Percentiles rank a stretch among this genome's conserved stretches.
phyloP scores from a whole-genome alignment of 1,140 invertebrate species.

The Pollicipes pollicipes region DNA sequence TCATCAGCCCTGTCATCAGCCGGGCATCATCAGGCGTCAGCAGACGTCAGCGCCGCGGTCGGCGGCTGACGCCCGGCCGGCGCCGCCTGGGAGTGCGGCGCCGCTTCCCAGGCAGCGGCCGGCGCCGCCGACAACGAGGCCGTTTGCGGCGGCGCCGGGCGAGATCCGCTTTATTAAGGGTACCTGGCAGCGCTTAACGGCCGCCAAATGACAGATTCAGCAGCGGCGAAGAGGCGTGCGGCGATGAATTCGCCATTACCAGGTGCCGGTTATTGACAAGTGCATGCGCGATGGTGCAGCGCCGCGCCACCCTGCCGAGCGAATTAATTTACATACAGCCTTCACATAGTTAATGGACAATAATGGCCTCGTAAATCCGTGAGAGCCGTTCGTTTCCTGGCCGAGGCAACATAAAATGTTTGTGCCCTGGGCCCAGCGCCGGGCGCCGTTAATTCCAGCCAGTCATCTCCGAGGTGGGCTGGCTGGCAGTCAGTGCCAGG shows the following conservation, averaged over 20 bases:
- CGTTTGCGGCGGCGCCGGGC: not conserved
- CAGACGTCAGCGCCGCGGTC: too few species aligned
- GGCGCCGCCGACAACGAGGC: not conserved
- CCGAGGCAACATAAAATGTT: too few species aligned
- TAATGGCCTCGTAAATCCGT: not conserved
- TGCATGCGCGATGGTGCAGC: not conserved
- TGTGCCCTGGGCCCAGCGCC: too few species aligned
- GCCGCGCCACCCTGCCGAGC: too few species aligned
- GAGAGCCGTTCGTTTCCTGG: not conserved
- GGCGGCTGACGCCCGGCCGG: too few species aligned
- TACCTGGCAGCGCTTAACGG: not conserved
- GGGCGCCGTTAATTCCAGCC: too few species aligned
- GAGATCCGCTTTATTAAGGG: not conserved
- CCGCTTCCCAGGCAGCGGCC: not conserved
- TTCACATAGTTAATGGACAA: not conserved
- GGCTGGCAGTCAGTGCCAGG: too few species aligned
- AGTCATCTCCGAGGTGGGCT: too few species aligned
- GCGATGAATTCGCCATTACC: too few species aligned
- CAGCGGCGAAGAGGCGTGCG: not conserved
- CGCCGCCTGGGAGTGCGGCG: not conserved
- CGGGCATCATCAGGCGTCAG: not conserved
- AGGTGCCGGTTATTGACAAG: not conserved
- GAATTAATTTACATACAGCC: constrained; percentile 2
- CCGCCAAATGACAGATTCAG: too few species aligned
- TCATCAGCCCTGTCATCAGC: too few species aligned